Evolutionary conservation across 2,888 invertebrate genomes (phyloP), one percentile per base, ranked within the genome.

Genomic region (Hofmannophila pseudospretella): DNA sequence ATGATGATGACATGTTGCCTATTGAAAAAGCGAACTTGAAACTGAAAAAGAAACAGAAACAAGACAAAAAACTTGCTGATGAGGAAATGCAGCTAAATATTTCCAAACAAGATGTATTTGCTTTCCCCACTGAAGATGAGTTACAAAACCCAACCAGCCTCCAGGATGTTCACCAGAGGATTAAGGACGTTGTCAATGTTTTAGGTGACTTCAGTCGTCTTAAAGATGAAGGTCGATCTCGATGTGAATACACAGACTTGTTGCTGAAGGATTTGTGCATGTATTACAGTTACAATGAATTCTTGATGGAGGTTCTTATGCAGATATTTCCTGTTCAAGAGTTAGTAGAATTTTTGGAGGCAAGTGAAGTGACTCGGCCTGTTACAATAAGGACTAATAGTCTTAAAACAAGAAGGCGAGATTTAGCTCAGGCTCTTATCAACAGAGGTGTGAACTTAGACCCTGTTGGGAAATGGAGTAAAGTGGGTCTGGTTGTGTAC

Each of bases 391-490:
- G 99, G 41, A 96, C 98, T 0, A 99, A 99, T 68, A 97, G 96
- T 36, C 86, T 99, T 23, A 99, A 98, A 81, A 94, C 95, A 0
- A 89, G 99, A 36, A 88, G 98, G 49, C 89, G 97, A 39, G 98
- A 98, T 78, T 88, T 99, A 40, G 98, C 98, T 3, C 96, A 96
- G 62, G 94, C 97, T 8, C 87, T 99, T 27, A 99, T 99, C 37
- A 96, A 96, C 64, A 90, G 99, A 60, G 99, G 99, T 12, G 97
- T 99, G 0, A 99, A 99, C 88, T 89, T 99, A 46, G 99, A 99
- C 84, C 98, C 99, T 0, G 90, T 99, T 38, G 99, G 98, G 3
- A 96, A 98, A 74, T 99, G 99, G 99, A 96, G 97, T 32, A 99
- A 98, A 88, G 96, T 98, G 11, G 99, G 99, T 7, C 88, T 99